phyloP scores from a whole-genome alignment of 2,113 vertebrate genomes.

The Spermophilus dauricus region DNA sequence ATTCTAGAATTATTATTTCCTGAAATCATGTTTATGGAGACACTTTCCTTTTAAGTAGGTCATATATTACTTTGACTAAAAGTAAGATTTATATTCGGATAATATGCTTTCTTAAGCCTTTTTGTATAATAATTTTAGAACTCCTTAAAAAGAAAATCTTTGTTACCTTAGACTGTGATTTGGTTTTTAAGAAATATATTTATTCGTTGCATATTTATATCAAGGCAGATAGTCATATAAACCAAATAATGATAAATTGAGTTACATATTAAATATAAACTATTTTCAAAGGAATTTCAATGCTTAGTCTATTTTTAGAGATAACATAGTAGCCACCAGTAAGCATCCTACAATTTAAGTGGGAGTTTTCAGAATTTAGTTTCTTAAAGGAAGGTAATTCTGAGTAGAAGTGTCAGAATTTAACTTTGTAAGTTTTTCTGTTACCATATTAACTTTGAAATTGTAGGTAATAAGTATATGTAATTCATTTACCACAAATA shows the following conservation, averaged over 20 bases:
- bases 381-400: constrained; percentile 19
- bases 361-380: not conserved
- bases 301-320: constrained; percentile 45
- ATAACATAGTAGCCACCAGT: not conserved
- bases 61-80: constrained; percentile 41
- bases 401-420: constrained; percentile 43
- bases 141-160: constrained; percentile 45
- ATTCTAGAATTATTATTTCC: constrained; percentile 54
- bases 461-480: constrained; percentile 44
- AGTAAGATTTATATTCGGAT: constrained; percentile 30
- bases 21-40: constrained; percentile 57
- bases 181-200: constrained; percentile 57
- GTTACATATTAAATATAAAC: constrained; percentile 31
- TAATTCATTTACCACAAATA: constrained; percentile 13
- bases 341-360: constrained; percentile 3
- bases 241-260: constrained; percentile 47
- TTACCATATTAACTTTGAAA: constrained; percentile 62
- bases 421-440: constrained; percentile 53
- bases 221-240: constrained; percentile 11
- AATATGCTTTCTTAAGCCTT: not conserved
- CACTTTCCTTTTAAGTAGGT: constrained; percentile 50
- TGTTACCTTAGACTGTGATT: constrained; percentile 7
- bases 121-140: not conserved
- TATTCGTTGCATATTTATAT: constrained; percentile 51
- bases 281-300: constrained; percentile 23